A percentile compares a stretch with the other conserved stretches of the same genome.
Evolutionary conservation across 1,140 invertebrate genomes (phyloP).

Genomic region (Oedothorax gibbosus): DNA sequence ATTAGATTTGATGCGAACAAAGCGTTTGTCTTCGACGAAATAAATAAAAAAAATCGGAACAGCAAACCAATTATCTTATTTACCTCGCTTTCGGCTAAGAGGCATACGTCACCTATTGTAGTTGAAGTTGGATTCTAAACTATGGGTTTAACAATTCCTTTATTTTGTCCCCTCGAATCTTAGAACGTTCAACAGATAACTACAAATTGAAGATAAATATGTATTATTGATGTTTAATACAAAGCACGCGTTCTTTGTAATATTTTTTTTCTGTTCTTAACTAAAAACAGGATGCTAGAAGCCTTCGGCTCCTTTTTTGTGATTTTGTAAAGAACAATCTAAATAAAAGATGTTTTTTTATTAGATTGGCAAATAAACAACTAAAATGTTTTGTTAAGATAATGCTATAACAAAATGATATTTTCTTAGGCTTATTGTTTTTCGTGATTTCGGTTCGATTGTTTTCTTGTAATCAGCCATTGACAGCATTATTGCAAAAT

Average conservation of each 20-base stretch:
- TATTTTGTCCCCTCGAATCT: slow-evolving; percentile 26
- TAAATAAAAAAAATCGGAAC: slow-evolving; percentile 9
- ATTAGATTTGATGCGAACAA: slow-evolving; percentile 49
- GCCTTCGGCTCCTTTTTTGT: not conserved
- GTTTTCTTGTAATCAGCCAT: too few relatives aligned
- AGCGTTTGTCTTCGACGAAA: slow-evolving; percentile 36
- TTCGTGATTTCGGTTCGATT: too few relatives aligned
- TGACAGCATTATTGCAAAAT: too few relatives aligned
- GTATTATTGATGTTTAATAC: not conserved
- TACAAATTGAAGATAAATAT: slow-evolving; percentile 16
- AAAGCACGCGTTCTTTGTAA: slow-evolving; percentile 17
- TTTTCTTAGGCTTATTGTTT: too few relatives aligned
- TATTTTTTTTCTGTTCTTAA: not conserved
- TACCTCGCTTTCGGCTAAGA: slow-evolving; percentile 10
- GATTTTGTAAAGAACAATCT: not conserved
- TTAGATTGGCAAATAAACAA: not conserved
- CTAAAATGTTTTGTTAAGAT: too few relatives aligned
- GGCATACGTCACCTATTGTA: slow-evolving; percentile 26
- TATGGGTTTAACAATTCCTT: slow-evolving; percentile 17
- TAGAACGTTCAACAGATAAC: slow-evolving; percentile 33
- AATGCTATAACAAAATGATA: too few relatives aligned
- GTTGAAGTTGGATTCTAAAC: slow-evolving; percentile 33
- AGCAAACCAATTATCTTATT: slow-evolving; percentile 26
- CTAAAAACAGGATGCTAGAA: not conserved
- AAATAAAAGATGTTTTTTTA: slow-evolving; percentile 15